Percentiles rank a stretch among this genome's conserved stretches.
These are phyloP conservation scores for Sebastes jordani DNA, from an alignment of 2,797 vertebrate genomes.

Conservation along the genomic window DNA sequence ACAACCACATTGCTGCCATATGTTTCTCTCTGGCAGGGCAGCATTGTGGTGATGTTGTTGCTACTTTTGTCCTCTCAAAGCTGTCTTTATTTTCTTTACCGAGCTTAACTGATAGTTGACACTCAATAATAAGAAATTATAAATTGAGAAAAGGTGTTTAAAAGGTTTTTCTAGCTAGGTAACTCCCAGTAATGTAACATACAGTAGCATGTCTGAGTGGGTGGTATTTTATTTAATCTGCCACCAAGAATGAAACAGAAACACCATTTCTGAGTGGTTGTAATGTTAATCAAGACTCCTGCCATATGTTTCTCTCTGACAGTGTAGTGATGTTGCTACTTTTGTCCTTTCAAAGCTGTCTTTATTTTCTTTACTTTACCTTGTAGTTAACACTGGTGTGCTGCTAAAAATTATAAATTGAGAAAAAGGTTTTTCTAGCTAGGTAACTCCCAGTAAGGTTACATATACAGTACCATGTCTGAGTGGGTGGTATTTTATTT, in stretches of 20 bases:
- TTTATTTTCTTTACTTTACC: slow-evolving; percentile 2
- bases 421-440: background rate
- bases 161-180: background rate
- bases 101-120: slow-evolving; percentile 6
- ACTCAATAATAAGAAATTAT: background rate
- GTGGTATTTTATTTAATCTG: slow-evolving; percentile 10
- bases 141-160: slow-evolving; percentile 6
- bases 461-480: background rate
- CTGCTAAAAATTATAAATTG: background rate
- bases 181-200: background rate
- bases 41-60: background rate
- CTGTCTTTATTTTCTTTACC: slow-evolving; percentile 6
- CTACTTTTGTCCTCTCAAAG: slow-evolving; percentile 33
- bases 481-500: slow-evolving; percentile 19
- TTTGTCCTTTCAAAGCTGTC: slow-evolving; percentile 29
- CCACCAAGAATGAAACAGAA: background rate
- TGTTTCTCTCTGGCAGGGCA: slow-evolving; percentile 19
- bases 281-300: background rate
- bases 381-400: background rate
- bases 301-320: slow-evolving; percentile 32
- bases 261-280: slow-evolving; percentile 3
- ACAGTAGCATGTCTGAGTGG: slow-evolving; percentile 1
- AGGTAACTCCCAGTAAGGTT: background rate
- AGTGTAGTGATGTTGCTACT: slow-evolving; percentile 9
- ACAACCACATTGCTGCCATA: slow-evolving; percentile 45